A percentile compares a stretch with the other conserved stretches of the same genome.
Conservation (phyloP, 2,113 vertebrate species). For the Meriones unguiculatus region DNA sequence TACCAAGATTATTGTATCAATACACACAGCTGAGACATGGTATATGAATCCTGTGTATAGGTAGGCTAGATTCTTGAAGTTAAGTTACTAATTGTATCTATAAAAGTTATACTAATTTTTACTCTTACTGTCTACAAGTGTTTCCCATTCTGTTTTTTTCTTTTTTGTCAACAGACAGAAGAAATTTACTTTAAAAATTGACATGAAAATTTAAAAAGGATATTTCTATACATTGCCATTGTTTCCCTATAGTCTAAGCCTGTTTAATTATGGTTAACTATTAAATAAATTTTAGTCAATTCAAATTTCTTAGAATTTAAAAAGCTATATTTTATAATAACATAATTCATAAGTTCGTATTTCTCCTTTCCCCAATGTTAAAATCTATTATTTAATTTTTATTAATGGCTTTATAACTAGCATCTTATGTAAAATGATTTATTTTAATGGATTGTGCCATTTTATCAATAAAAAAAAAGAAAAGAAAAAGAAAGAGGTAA, state of each 20-base stretch:
- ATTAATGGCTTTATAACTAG: conserved; percentile 70
- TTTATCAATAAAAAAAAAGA: conserved; percentile 73
- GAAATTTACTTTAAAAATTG: conserved; percentile 28
- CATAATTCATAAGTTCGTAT: conserved; percentile 38
- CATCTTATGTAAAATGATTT: conserved; percentile 69
- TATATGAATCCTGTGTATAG: neutral
- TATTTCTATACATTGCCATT: conserved; percentile 36
- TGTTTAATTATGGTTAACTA: conserved; percentile 41
- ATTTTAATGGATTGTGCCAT: conserved; percentile 60
- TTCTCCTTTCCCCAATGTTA: neutral
- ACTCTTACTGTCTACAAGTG: neutral
- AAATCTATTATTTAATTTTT: conserved; percentile 62
- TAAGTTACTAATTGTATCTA: conserved; percentile 17
- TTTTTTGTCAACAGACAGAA: neutral
- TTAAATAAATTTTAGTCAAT: conserved; percentile 62
- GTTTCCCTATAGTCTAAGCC: conserved; percentile 50
- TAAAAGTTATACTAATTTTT: neutral
- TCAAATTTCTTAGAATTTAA: conserved; percentile 49
- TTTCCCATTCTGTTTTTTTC: neutral
- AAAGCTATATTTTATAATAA: conserved; percentile 33
- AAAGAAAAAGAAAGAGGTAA: neutral
- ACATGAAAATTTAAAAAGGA: neutral
- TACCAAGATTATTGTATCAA: neutral
- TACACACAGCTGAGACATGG: neutral
- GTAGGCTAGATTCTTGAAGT: neutral